A percentile compares a stretch with the other conserved stretches of the same genome.
Conservation (phyloP, 1,140 invertebrate genomes). For the Diabrotica virgifera region DNA sequence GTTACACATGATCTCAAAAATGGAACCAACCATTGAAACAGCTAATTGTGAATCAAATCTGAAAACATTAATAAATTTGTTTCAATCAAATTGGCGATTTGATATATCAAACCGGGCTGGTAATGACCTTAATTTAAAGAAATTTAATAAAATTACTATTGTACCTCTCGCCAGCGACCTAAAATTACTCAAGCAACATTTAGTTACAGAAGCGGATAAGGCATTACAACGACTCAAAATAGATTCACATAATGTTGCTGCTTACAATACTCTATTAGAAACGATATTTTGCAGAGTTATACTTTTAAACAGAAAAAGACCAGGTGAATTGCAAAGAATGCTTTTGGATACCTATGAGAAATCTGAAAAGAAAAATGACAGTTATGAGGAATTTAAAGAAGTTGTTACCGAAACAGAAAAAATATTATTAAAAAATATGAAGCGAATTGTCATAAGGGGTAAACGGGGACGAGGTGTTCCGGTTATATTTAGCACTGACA, state of each 20-base stretch:
- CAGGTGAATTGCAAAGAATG: conserved; percentile 32
- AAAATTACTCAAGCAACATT: conserved; percentile 41
- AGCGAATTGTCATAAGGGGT: conserved; percentile 28
- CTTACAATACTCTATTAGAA: conserved; percentile 33
- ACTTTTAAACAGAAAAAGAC: conserved; percentile 35
- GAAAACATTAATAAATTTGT: conserved; percentile 30
- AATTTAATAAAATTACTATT: conserved; percentile 43
- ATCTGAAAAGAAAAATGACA: conserved; percentile 5
- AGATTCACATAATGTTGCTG: conserved; percentile 16
- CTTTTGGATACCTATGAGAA: background rate
- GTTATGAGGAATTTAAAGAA: conserved; percentile 23
- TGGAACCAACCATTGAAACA: conserved; percentile 15
- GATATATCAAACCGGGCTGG: conserved; percentile 37
- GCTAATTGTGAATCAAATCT: conserved; percentile 29
- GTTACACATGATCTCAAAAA: conserved; percentile 6
- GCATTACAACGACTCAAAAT: conserved; percentile 21
- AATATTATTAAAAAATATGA: conserved; percentile 24
- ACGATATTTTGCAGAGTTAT: conserved; percentile 32
- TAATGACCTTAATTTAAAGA: conserved; percentile 41
- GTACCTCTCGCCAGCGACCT: conserved; percentile 45
- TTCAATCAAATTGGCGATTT: conserved; percentile 31
- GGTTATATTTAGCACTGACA: conserved; percentile 25
- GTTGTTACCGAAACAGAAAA: conserved; percentile 23
- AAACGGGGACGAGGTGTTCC: conserved; percentile 26
- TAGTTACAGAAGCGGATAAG: conserved; percentile 24